These are phyloP conservation scores for Rhagonycha lutea DNA, from an alignment of 2,888 invertebrate genomes.

Conservation along the genomic window DNA sequence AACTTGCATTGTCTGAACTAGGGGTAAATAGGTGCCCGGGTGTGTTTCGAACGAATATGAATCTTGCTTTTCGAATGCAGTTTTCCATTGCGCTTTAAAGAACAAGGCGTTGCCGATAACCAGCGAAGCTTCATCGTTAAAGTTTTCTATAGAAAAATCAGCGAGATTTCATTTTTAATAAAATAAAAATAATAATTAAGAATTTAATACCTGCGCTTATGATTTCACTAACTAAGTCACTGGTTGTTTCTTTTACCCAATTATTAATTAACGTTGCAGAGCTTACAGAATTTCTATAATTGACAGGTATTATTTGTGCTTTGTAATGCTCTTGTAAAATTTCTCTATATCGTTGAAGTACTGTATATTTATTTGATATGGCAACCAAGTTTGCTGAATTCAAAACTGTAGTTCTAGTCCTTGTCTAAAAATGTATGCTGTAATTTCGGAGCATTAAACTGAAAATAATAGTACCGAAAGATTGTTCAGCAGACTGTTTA, in stretches of 20 bases:
- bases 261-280: constrained; percentile 61
- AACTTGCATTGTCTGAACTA: constrained; percentile 71
- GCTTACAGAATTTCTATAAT: constrained; percentile 56
- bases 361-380: constrained; percentile 52
- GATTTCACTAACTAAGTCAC: constrained; percentile 60
- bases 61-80: constrained; percentile 64
- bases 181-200: not conserved
- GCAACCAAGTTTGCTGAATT: constrained; percentile 60
- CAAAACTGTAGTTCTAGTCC: constrained; percentile 40
- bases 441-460: not conserved
- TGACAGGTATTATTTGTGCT: constrained; percentile 56
- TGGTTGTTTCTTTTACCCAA: constrained; percentile 64
- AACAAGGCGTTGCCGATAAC: constrained; percentile 77
- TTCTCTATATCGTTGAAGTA: constrained; percentile 55
- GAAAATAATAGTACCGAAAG: constrained; percentile 21
- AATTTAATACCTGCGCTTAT: constrained; percentile 57
- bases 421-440: constrained; percentile 40
- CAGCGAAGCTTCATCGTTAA: constrained; percentile 62
- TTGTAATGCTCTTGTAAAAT: constrained; percentile 57
- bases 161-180: not conserved
- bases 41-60: constrained; percentile 64
- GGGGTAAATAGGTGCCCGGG: constrained; percentile 64
- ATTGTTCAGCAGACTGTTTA: constrained; percentile 30
- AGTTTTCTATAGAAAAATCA: constrained; percentile 53
- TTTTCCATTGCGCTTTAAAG: constrained; percentile 79